Base-by-base conservation (phyloP, 2,113 vertebrate species). In the Axis porcinus region DNA sequence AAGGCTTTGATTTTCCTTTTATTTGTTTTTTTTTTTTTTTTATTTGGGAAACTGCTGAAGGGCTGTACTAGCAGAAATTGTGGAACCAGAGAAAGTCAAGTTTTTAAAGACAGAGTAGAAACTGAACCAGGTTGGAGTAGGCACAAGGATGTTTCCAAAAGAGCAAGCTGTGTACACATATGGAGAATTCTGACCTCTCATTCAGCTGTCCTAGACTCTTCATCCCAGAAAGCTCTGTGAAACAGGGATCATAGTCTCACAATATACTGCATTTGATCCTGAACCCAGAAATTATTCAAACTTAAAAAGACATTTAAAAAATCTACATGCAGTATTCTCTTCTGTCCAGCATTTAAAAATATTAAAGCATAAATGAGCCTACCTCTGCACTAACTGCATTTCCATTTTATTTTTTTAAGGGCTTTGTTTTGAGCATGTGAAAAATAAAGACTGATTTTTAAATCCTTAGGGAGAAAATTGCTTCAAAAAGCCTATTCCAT, bases 1-100 rank as follows among this genome's bases (percentile, higher is more conserved):
- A 95, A 88, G 16, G 7, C 47, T 97, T 98, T 94, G 95, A 96
- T 97, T 98, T 95, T 97, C 86, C 82, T 85, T 93, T 91, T 96
- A 40, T 74, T 74, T 74, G 10, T 81, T 86, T 87, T 94, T 1
- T 1, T 45, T 28, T 76, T 89, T 86, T 91, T 96, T 74, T 89
- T 43, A 89, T 94, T 97, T 90, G 88, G 78, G 25, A 96, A 97
- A 87, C 60, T 93, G 70, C 93, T 96, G 94, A 94, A 62, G 89
- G n/a, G 15, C 97, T 97, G 15, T 60, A 33, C 84, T 67, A 27
- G 15, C 30, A 8, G n/a, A 89, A 97, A 96, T 57, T 86, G 91
- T 8, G n/a, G 33, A 98, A 82, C 43, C 86, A 55, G 82, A 96
- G 70, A 93, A 94, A 98, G 79, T 92, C 40, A 94, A 87, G 58